Evolutionary conservation across 2,113 vertebrate species (phyloP).

Genomic region (Brienomyrus brachyistius): DNA sequence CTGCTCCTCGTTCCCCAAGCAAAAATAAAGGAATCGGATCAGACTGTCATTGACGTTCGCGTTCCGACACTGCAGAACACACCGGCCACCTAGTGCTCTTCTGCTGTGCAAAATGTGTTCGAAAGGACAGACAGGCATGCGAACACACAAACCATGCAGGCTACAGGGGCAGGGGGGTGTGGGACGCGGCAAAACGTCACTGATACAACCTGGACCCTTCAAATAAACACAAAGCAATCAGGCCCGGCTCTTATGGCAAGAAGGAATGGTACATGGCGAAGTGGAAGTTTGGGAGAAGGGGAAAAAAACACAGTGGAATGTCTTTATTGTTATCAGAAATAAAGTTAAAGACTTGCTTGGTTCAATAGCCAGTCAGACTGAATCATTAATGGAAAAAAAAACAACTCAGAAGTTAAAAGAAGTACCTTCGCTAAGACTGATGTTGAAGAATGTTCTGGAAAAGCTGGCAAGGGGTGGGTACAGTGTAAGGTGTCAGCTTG

Average conservation of each 20-base stretch:
- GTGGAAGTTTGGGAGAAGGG: constrained; percentile 21
- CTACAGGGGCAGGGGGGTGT: constrained; percentile 26
- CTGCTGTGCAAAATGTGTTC: constrained; percentile 51
- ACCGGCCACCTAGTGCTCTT: constrained; percentile 54
- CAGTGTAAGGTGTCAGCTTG: constrained; percentile 11
- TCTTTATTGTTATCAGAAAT: constrained; percentile 15
- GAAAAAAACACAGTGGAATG: constrained; percentile 57
- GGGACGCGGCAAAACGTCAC: constrained; percentile 13
- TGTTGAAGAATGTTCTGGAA: constrained; percentile 27
- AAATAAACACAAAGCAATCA: constrained; percentile 49
- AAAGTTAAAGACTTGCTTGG: constrained; percentile 24
- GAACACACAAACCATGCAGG: constrained; percentile 73
- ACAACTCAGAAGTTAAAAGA: not conserved
- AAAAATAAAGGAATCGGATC: constrained; percentile 31
- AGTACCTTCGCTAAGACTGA: constrained; percentile 25
- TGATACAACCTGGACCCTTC: constrained; percentile 57
- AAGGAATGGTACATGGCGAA: constrained; percentile 59
- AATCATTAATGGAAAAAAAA: constrained; percentile 16
- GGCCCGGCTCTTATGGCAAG: constrained; percentile 38
- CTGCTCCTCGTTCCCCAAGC: constrained; percentile 33
- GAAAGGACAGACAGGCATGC: constrained; percentile 70
- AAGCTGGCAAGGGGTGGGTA: not conserved
- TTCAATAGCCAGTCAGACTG: constrained; percentile 28
- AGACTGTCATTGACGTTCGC: constrained; percentile 20
- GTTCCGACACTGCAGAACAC: constrained; percentile 47